Percentiles rank a stretch among this genome's conserved stretches.
phyloP scores from a whole-genome alignment of 2,113 vertebrate genomes.

The Psittacara wagleri region DNA sequence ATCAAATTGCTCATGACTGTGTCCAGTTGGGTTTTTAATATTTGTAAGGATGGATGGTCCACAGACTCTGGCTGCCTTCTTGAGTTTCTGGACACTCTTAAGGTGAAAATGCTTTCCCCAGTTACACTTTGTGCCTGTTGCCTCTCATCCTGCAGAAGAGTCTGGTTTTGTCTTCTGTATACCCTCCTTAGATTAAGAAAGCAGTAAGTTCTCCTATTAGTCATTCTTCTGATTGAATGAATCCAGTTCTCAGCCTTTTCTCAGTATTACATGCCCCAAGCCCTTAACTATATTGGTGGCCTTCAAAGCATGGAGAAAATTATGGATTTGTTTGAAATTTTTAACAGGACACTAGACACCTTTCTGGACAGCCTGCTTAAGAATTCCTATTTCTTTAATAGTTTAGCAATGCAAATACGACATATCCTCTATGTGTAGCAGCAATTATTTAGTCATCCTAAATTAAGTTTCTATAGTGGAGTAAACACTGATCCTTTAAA shows the following conservation, averaged over 20 bases:
- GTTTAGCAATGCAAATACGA: neutral
- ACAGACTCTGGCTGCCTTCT: neutral
- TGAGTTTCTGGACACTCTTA: neutral
- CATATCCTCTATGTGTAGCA: neutral
- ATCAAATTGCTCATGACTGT: neutral
- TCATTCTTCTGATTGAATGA: neutral
- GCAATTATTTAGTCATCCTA: neutral
- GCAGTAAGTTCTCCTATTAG: neutral
- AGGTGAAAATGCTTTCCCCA: neutral
- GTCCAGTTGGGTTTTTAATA: neutral
- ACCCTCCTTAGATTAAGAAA: neutral
- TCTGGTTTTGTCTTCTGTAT: neutral
- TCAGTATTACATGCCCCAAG: neutral
- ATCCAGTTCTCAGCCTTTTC: neutral
- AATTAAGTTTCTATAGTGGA: neutral
- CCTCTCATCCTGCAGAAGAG: neutral
- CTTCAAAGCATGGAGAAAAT: neutral
- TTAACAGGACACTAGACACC: neutral
- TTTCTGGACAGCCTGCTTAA: neutral
- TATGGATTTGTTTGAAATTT: neutral
- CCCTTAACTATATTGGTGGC: neutral
- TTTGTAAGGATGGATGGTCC: neutral
- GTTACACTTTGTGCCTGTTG: neutral
- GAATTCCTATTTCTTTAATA: neutral
- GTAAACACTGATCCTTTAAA: neutral